A percentile compares a stretch with the other conserved stretches of the same genome.
phyloP scores from a whole-genome alignment of 2,113 vertebrate genomes.

The Marmota monax region DNA sequence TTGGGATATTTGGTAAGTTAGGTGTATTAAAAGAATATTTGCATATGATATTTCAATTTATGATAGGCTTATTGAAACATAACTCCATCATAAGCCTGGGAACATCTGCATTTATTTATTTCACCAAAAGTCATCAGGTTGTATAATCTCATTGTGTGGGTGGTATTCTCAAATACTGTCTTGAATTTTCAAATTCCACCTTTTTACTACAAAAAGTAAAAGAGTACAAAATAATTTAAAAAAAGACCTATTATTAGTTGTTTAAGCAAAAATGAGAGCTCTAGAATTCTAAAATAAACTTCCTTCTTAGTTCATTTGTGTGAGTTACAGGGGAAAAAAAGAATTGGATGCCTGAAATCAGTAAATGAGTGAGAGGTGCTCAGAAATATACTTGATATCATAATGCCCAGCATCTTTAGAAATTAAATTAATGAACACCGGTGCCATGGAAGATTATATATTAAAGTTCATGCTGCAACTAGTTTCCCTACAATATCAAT shows the following conservation, averaged over 20 bases:
- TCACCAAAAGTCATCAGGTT: not conserved
- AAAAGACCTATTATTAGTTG: not conserved
- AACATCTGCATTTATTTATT: not conserved
- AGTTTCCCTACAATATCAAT: slow-evolving; percentile 80
- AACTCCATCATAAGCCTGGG: not conserved
- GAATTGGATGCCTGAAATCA: not conserved
- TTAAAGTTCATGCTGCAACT: slow-evolving; percentile 74
- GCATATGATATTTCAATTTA: not conserved
- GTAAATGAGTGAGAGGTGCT: slow-evolving; percentile 51
- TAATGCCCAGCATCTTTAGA: slow-evolving; percentile 13
- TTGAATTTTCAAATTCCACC: not conserved
- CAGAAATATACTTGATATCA: slow-evolving; percentile 40
- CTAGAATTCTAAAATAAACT: slow-evolving; percentile 48
- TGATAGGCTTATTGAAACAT: not conserved
- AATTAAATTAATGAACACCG: slow-evolving; percentile 68
- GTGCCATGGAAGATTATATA: slow-evolving; percentile 72
- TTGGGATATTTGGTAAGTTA: not conserved
- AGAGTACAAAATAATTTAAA: not conserved
- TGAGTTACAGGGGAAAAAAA: not conserved
- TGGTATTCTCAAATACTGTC: slow-evolving; percentile 4
- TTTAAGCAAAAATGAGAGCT: slow-evolving; percentile 49
- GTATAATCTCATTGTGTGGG: not conserved
- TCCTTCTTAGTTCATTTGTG: not conserved
- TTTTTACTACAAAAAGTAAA: slow-evolving; percentile 17
- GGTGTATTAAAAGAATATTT: not conserved